These are phyloP conservation scores for Cantharis nigra DNA, from an alignment of 2,888 invertebrate species.

Conservation along the genomic window DNA sequence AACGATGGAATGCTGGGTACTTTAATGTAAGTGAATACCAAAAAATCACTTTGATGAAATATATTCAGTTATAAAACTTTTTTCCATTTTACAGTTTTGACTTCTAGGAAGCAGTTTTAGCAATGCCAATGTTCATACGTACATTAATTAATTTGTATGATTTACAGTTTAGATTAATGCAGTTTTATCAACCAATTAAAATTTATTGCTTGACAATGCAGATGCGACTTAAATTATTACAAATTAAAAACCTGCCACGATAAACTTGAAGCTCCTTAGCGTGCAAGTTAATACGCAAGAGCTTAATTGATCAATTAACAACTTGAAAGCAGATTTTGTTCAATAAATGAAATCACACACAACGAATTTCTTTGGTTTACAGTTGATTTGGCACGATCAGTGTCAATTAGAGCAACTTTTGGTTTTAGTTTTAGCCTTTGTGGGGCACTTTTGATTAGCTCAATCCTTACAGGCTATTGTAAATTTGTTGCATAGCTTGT, in stretches of 20 bases:
- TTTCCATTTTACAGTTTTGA: background rate
- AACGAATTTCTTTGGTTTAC: conserved; percentile 34
- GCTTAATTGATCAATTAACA: background rate
- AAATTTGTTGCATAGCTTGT: conserved; percentile 36
- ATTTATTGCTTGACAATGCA: background rate
- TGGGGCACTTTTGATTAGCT: conserved; percentile 45
- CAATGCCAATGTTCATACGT: background rate
- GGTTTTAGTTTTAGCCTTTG: conserved; percentile 45
- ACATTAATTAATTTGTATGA: background rate
- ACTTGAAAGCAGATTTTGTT: background rate
- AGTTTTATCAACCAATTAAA: background rate
- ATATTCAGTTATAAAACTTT: no score
- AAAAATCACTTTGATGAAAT: no score
- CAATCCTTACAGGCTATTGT: conserved; percentile 40
- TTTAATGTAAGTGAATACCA: no score
- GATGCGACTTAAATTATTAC: background rate
- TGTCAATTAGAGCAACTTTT: conserved; percentile 49
- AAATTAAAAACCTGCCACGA: background rate
- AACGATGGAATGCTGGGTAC: no score
- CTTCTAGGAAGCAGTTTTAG: background rate
- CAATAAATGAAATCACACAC: background rate
- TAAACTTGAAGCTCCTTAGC: background rate
- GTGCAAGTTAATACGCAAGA: background rate
- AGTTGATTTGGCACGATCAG: conserved; percentile 46
- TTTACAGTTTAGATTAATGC: background rate